Conservation (phyloP, 2,113 vertebrate genomes). For the Psephotus haematonotus region DNA sequence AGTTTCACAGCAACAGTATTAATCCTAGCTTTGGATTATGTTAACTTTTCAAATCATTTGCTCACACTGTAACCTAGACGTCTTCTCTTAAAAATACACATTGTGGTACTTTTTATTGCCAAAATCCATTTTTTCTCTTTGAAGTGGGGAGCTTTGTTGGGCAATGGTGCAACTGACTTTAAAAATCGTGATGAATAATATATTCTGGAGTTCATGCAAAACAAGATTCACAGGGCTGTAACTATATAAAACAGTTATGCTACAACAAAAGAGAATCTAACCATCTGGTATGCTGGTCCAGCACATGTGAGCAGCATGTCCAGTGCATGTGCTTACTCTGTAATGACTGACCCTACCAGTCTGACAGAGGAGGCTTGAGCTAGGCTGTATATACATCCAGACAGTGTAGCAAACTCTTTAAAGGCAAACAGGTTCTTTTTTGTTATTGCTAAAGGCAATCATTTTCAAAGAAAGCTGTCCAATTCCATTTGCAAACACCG, state of each 20-base stretch:
- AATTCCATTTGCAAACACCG: neutral
- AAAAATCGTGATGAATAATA: neutral
- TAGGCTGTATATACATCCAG: neutral
- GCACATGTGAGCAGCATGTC: neutral
- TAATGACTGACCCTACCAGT: neutral
- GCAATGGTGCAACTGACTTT: neutral
- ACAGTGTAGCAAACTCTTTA: neutral
- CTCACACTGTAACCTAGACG: neutral
- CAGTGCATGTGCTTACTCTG: fast-evolving
- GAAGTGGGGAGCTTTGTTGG: neutral
- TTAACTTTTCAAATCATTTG: neutral
- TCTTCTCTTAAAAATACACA: neutral
- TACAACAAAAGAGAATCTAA: neutral
- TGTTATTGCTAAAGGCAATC: neutral
- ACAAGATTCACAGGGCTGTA: neutral
- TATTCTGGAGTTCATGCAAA: neutral
- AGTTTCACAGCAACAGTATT: neutral
- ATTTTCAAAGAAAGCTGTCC: neutral
- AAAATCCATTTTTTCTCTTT: neutral
- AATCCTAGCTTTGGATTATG: neutral
- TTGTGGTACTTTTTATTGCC: neutral
- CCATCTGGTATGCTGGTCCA: neutral
- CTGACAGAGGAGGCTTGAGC: neutral
- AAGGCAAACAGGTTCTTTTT: neutral
- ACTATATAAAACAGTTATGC: neutral